These are phyloP conservation scores for Punctoribates punctum DNA, from an alignment of 2,888 invertebrate genomes.

Conservation along the genomic window DNA sequence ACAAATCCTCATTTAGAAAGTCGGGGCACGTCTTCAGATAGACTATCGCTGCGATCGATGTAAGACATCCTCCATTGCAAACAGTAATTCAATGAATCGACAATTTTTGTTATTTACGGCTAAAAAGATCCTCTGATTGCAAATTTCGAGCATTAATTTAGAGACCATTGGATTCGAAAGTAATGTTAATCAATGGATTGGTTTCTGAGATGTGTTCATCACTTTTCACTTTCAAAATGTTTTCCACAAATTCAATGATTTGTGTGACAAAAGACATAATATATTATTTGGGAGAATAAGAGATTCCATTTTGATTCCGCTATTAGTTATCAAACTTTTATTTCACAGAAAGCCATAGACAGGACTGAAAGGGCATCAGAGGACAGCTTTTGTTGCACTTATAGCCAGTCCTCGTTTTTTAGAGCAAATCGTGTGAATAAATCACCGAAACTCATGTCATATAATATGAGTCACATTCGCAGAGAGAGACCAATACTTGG, in stretches of 20 bases:
- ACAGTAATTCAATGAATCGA: conserved; percentile 11
- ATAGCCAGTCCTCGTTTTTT: neutral
- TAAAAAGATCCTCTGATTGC: neutral
- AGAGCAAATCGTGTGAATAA: conserved; percentile 17
- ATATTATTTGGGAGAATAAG: neutral
- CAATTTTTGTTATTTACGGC: conserved; percentile 16
- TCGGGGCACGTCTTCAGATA: neutral
- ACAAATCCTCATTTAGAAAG: neutral
- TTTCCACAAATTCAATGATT: neutral
- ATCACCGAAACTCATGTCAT: neutral
- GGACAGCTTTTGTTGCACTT: neutral
- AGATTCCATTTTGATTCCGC: neutral
- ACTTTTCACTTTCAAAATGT: neutral
- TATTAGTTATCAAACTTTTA: conserved; percentile 7
- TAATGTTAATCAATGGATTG: too few relatives aligned
- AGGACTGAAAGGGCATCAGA: neutral
- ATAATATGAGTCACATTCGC: neutral
- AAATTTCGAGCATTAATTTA: neutral
- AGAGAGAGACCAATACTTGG: too few relatives aligned
- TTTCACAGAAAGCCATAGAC: neutral
- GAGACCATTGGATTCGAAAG: too few relatives aligned
- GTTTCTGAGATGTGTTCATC: too few relatives aligned
- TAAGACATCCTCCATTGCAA: conserved; percentile 7
- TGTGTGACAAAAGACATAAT: neutral
- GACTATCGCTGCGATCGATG: neutral